Conservation (phyloP, 2,797 vertebrate genomes). For the Semotilus atromaculatus region DNA sequence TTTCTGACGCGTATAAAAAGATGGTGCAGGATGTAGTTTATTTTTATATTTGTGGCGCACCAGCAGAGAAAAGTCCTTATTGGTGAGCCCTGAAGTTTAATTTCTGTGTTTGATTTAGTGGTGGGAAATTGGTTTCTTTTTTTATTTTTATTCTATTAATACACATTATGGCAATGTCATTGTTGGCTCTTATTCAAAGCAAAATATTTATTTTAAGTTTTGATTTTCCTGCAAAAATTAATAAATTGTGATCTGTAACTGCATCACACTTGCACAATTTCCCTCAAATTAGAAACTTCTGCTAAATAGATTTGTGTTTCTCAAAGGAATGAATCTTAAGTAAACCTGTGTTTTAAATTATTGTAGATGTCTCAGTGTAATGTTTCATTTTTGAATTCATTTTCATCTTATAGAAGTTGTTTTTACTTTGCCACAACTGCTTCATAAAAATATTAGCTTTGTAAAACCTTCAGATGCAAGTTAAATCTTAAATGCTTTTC, state of each 20-base stretch:
- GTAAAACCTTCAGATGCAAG: neutral
- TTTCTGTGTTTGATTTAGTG: neutral
- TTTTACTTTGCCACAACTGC: neutral
- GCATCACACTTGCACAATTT: neutral
- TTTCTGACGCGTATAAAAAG: neutral
- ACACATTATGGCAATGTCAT: too few relatives aligned
- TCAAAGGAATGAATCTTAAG: neutral
- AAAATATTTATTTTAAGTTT: neutral
- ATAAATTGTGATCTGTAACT: neutral
- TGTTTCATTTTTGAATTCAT: neutral
- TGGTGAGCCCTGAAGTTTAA: neutral
- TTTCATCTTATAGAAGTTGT: neutral
- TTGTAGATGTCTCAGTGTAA: neutral
- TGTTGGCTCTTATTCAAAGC: neutral
- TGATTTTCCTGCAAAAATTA: neutral
- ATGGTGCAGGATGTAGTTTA: neutral
- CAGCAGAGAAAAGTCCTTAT: neutral
- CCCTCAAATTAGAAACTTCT: neutral
- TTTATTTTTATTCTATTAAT: too few relatives aligned
- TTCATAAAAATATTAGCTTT: neutral
- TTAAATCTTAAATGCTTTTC: neutral
- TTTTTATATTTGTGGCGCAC: neutral
- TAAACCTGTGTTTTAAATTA: neutral
- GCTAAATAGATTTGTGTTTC: neutral
- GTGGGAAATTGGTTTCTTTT: neutral